phyloP scores from a whole-genome alignment of 2,797 vertebrate species.

The Pseudotriccus pelzelni region DNA sequence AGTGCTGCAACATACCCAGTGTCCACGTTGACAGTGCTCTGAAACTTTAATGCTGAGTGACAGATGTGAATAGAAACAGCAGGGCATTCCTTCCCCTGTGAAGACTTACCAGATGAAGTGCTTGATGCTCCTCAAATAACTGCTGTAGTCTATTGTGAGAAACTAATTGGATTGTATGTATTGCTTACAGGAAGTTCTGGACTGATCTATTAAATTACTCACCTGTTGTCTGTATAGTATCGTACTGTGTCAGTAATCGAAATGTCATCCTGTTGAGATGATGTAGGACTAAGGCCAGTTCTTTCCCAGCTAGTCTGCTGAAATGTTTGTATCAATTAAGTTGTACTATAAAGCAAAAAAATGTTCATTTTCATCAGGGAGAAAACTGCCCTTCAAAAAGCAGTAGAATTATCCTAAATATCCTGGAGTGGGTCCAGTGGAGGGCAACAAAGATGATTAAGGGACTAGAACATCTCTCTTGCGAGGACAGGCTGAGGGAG shows the following conservation, averaged over 20 bases:
- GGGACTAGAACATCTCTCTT: not conserved
- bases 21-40: rapidly evolving
- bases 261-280: not conserved
- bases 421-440: not conserved
- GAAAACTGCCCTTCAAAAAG: not conserved
- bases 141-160: conserved; percentile 15
- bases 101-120: conserved; percentile 33
- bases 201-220: conserved; percentile 49
- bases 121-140: conserved; percentile 50
- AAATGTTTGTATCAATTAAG: not conserved
- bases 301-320: not conserved
- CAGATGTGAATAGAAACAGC: conserved; percentile 22
- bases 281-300: not conserved
- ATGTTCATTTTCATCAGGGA: not conserved
- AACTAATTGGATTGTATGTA: conserved; percentile 59
- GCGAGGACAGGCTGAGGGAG: rapidly evolving
- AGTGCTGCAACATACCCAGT: rapidly evolving
- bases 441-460: not conserved
- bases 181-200: conserved; percentile 58
- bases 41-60: not conserved
- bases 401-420: not conserved
- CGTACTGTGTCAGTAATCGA: conserved; percentile 24
- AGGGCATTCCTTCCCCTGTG: not conserved
- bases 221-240: conserved; percentile 37
- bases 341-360: not conserved